These are phyloP conservation scores for Epistrophe eligans DNA, from an alignment of 2,888 invertebrate species.

Conservation along the genomic window DNA sequence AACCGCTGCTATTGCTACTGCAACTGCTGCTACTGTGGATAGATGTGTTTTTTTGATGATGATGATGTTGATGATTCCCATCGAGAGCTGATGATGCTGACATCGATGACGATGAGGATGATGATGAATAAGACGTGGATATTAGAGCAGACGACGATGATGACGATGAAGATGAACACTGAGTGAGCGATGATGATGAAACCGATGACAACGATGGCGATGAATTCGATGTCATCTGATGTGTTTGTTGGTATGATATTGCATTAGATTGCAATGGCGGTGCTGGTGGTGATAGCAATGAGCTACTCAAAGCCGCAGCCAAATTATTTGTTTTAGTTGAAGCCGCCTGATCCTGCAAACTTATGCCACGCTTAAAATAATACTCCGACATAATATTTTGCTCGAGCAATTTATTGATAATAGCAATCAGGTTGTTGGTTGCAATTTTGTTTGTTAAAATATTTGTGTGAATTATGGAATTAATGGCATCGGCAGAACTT, in stretches of 20 bases:
- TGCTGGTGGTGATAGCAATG: conserved; percentile 55
- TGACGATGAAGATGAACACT: conserved; percentile 10
- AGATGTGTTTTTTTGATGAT: conserved; percentile 45
- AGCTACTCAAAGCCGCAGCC: conserved; percentile 8
- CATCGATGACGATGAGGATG: conserved; percentile 33
- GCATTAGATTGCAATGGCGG: conserved; percentile 42
- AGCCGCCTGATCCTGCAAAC: conserved; percentile 66
- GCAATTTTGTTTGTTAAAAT: conserved; percentile 78
- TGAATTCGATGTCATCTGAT: conserved; percentile 29
- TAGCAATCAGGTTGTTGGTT: conserved; percentile 78
- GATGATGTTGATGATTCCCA: conserved; percentile 17
- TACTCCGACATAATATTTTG: conserved; percentile 79
- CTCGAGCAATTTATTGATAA: conserved; percentile 78
- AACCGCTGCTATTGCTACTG: conserved; percentile 63
- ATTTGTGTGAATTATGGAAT: conserved; percentile 78
- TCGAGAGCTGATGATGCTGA: conserved; percentile 15
- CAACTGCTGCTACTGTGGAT: conserved; percentile 60
- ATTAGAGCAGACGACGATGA: conserved; percentile 2
- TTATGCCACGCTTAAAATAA: conserved; percentile 78
- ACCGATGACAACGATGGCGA: conserved; percentile 14
- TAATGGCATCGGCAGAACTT: conserved; percentile 76
- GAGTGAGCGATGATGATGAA: conserved; percentile 25
- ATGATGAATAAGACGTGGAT: conserved; percentile 2
- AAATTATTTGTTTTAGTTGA: conserved; percentile 43
- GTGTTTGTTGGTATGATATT: conserved; percentile 44